Conservation (phyloP, 2,797 vertebrate genomes). For the Propithecus deckenii region DNA sequence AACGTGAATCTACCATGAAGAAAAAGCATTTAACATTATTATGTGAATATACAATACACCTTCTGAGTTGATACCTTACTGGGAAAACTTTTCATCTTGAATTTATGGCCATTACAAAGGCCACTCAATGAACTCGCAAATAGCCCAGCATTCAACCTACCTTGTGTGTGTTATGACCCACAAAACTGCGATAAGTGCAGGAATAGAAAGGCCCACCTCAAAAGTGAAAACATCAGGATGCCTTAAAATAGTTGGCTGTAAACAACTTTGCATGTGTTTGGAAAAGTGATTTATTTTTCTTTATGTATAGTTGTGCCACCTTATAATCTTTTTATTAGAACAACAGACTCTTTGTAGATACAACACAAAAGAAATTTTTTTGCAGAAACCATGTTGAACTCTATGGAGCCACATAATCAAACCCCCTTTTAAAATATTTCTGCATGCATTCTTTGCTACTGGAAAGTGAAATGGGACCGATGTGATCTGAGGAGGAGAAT, state of each 20-base stretch:
- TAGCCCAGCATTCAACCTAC: neutral
- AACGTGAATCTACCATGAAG: neutral
- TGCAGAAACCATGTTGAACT: neutral
- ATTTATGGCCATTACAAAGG: neutral
- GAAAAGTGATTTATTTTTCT: neutral
- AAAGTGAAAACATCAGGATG: rapidly evolving
- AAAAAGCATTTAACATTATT: neutral
- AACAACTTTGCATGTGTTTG: neutral
- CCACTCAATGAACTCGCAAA: neutral
- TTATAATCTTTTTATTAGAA: neutral
- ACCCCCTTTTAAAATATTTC: neutral
- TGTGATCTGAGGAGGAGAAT: neutral
- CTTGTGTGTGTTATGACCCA: neutral
- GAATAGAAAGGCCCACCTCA: neutral
- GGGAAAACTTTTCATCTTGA: neutral
- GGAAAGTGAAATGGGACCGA: neutral
- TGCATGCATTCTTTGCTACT: neutral
- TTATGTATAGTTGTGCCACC: neutral
- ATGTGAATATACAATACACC: neutral
- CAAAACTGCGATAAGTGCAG: too few species aligned
- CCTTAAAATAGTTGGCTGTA: neutral
- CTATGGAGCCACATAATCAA: neutral
- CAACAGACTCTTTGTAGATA: neutral
- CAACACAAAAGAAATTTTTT: constrained; percentile 2
- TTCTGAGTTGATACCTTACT: neutral